These are phyloP conservation scores for Tauraco hartlaubi DNA, from an alignment of 2,797 vertebrate species.

Conservation along the genomic window DNA sequence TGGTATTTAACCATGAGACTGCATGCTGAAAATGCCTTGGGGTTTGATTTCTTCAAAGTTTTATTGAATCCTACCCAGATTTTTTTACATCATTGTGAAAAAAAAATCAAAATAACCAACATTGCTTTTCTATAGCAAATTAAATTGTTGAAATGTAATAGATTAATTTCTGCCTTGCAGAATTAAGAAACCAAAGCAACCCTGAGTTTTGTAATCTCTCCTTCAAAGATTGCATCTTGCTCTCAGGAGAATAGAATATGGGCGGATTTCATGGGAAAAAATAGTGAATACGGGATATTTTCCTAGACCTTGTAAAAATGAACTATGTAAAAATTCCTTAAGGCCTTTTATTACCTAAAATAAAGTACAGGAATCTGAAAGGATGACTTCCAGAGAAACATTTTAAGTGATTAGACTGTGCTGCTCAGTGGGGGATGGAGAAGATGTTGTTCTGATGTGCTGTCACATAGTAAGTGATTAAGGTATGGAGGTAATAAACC, in stretches of 20 bases:
- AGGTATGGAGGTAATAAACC: conserved; percentile 18
- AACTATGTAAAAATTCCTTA: not conserved
- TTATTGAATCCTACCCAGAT: not conserved
- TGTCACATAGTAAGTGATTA: not conserved
- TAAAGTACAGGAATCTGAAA: conserved; percentile 7
- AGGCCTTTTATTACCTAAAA: conserved; percentile 1
- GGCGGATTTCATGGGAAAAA: not conserved
- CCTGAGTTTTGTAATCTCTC: not conserved
- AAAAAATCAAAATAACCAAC: not conserved
- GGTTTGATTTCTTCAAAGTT: not conserved
- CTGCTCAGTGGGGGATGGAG: not conserved
- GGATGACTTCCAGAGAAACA: not conserved
- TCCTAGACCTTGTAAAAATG: not conserved
- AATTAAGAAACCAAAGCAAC: not conserved
- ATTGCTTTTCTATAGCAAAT: not conserved
- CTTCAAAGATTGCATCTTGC: not conserved
- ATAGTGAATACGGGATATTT: not conserved
- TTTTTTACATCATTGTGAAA: not conserved
- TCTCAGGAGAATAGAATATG: not conserved
- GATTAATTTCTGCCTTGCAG: not conserved
- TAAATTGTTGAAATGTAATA: not conserved
- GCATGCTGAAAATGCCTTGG: not conserved
- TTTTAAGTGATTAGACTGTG: not conserved
- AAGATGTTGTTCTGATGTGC: not conserved
- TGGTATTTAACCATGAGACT: not conserved